These are phyloP conservation scores for Tokudaia muenninki DNA, from an alignment of 2,797 vertebrate genomes.

Conservation along the genomic window DNA sequence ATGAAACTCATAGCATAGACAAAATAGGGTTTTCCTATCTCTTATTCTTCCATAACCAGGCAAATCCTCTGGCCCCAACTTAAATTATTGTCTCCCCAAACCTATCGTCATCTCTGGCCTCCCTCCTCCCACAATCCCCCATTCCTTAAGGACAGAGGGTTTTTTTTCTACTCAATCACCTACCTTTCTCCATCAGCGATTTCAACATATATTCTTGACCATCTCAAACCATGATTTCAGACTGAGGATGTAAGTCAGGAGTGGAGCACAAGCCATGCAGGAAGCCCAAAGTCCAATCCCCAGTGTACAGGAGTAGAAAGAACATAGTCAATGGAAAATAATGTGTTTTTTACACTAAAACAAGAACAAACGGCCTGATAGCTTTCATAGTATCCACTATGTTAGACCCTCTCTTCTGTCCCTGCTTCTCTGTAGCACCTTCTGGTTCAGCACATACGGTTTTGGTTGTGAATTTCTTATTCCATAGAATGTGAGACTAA, in stretches of 20 bases:
- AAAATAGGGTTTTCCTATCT: background rate
- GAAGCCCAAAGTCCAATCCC: background rate
- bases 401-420: conserved; percentile 15
- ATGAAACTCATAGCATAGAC: background rate
- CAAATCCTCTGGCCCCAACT: background rate
- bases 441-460: background rate
- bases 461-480: conserved; percentile 33
- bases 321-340: background rate
- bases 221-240: background rate
- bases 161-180: background rate
- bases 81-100: background rate
- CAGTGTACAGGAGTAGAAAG: background rate
- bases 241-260: background rate
- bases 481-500: conserved; percentile 13
- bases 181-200: background rate
- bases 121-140: background rate
- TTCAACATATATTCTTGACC: conserved; percentile 34
- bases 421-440: background rate
- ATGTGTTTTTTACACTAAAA: background rate
- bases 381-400: background rate
- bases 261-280: background rate
- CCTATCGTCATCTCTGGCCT: background rate
- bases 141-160: background rate
- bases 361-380: background rate
- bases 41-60: background rate